Conservation (phyloP, 2,888 invertebrate genomes). For the Nomada lathburiana region DNA sequence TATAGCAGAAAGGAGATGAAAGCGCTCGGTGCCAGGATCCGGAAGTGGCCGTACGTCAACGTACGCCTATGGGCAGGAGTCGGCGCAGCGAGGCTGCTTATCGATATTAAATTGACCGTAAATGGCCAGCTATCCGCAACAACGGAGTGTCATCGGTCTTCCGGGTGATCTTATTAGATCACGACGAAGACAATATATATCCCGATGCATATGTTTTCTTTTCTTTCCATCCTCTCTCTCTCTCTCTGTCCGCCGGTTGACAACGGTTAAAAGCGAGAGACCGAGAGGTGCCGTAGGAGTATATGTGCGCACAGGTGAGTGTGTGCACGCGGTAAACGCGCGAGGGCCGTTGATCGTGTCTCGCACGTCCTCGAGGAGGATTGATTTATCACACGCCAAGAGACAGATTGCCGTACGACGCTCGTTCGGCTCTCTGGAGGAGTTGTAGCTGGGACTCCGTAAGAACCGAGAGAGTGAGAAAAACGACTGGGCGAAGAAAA, state of each 20-base stretch:
- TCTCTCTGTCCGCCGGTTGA: conserved; percentile 35
- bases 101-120: conserved; percentile 70
- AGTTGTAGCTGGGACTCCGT: conserved; percentile 56
- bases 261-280: not conserved
- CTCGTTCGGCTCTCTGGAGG: conserved; percentile 56
- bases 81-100: conserved; percentile 48
- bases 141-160: conserved; percentile 67
- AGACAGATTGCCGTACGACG: conserved; percentile 80
- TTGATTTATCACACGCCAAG: conserved; percentile 82
- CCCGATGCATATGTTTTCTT: conserved; percentile 37
- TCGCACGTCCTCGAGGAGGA: conserved; percentile 78
- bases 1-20: conserved; percentile 50
- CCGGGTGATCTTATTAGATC: conserved; percentile 61
- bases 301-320: conserved; percentile 13
- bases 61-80: not conserved
- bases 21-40: conserved; percentile 17
- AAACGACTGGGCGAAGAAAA: conserved; percentile 22
- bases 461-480: conserved; percentile 53
- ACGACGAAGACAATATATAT: conserved; percentile 28
- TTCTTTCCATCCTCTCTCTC: not conserved
- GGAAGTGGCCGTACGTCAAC: conserved; percentile 28
- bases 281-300: not conserved
- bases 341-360: conserved; percentile 77
- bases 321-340: conserved; percentile 63
- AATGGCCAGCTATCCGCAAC: conserved; percentile 64